Conservation (phyloP, 53 echinoderm and acorn worm genomes). For the Astropecten irregularis region DNA sequence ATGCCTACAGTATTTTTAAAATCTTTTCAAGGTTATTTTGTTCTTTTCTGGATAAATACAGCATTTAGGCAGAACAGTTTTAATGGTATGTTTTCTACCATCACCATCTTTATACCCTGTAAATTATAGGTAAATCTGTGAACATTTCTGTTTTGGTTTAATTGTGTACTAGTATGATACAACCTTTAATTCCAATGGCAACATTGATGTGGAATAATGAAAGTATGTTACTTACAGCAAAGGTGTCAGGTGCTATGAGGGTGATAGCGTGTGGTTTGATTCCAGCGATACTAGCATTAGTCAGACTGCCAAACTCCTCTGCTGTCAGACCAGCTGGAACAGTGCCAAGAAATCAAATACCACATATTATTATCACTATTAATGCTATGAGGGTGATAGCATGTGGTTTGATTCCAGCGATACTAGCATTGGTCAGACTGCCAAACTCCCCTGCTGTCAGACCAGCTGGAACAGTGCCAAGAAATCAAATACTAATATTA, state of each 20-base stretch:
- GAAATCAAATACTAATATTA: too few species aligned
- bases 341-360: too few species aligned
- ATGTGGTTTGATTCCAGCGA: constrained; percentile 64
- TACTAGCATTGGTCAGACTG: constrained; percentile 27
- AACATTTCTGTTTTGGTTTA: too few species aligned
- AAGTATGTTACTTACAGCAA: constrained; percentile 76
- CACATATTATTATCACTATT: too few species aligned
- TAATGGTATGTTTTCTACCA: too few species aligned
- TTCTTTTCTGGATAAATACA: too few species aligned
- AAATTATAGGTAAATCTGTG: too few species aligned
- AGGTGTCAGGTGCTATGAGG: constrained; percentile 57
- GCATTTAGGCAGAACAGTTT: too few species aligned
- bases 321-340: constrained; percentile 67
- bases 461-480: constrained; percentile 68
- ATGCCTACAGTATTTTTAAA: too few species aligned
- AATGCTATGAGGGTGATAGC: constrained; percentile 58
- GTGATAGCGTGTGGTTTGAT: constrained; percentile 63
- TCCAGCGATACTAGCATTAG: constrained; percentile 52
- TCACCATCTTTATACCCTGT: too few species aligned
- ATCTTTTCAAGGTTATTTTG: too few species aligned
- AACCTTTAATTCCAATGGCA: not conserved
- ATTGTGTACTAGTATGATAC: not conserved
- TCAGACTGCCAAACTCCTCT: constrained; percentile 48
- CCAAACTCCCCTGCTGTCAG: constrained; percentile 59
- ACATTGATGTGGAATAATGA: not conserved